These are phyloP conservation scores for Antechinus flavipes DNA, from an alignment of 2,113 vertebrate genomes.

Conservation along the genomic window DNA sequence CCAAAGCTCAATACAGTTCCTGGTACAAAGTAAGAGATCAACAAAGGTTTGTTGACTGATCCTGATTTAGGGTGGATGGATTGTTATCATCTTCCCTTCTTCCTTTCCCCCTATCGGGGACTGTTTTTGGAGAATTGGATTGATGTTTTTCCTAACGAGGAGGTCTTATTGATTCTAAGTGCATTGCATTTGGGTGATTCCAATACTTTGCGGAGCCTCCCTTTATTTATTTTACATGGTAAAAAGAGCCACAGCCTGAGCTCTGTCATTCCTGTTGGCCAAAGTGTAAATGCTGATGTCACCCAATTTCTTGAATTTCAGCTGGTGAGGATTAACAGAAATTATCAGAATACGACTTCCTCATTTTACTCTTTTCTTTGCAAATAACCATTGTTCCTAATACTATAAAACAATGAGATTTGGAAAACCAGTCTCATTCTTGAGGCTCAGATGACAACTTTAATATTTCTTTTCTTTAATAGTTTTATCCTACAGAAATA, in stretches of 20 bases:
- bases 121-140: slow-evolving; percentile 61
- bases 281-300: slow-evolving; percentile 72
- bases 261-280: slow-evolving; percentile 61
- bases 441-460: slow-evolving; percentile 58
- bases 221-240: slow-evolving; percentile 26
- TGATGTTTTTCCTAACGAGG: slow-evolving; percentile 53
- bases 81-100: neutral
- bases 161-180: slow-evolving; percentile 53
- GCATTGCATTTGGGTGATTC: slow-evolving; percentile 61
- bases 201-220: slow-evolving; percentile 25
- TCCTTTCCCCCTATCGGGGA: neutral
- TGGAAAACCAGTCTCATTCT: slow-evolving; percentile 59
- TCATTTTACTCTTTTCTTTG: slow-evolving; percentile 71
- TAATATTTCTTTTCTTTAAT: slow-evolving; percentile 39
- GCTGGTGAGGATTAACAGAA: slow-evolving; percentile 79
- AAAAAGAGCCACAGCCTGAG: slow-evolving; percentile 48
- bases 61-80: neutral
- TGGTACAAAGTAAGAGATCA: neutral
- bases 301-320: slow-evolving; percentile 74
- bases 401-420: slow-evolving; percentile 31
- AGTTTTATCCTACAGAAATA: slow-evolving; percentile 43
- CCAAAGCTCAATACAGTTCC: neutral
- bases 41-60: neutral
- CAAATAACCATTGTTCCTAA: slow-evolving; percentile 60
- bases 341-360: slow-evolving; percentile 71